A percentile compares a stretch with the other conserved stretches of the same genome.
phyloP scores from a whole-genome alignment of 2,113 vertebrate genomes.

The Cavia porcellus region DNA sequence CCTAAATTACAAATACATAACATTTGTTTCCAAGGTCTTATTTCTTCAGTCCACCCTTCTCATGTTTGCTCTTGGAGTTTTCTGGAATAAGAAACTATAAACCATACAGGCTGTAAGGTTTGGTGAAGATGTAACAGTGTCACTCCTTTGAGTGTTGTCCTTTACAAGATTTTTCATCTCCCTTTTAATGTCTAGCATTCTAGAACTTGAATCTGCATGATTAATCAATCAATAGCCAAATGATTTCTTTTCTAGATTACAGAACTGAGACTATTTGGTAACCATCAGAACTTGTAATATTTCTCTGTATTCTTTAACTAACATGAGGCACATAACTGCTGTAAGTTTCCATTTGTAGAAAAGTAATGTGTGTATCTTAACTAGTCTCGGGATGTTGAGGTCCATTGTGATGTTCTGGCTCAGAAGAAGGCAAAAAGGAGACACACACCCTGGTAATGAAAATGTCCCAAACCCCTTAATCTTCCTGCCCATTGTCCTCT shows the following conservation, averaged over 20 bases:
- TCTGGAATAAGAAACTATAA: neutral
- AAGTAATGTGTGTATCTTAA: neutral
- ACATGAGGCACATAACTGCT: neutral
- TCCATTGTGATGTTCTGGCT: neutral
- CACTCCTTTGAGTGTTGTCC: neutral
- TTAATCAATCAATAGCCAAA: neutral
- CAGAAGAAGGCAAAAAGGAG: neutral
- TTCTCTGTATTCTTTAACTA: neutral
- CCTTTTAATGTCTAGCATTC: neutral
- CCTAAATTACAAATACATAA: neutral
- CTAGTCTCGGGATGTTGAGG: neutral
- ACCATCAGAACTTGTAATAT: neutral
- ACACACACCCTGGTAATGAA: neutral
- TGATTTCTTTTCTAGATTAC: neutral
- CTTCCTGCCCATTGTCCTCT: neutral
- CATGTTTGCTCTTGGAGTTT: slow-evolving; percentile 35
- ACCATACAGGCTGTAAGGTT: neutral
- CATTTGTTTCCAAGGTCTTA: neutral
- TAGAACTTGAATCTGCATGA: neutral
- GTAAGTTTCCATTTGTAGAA: neutral
- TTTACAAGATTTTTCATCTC: neutral
- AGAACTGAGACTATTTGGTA: neutral
- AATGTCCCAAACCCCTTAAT: neutral
- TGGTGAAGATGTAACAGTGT: neutral
- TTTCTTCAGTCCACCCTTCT: slow-evolving; percentile 16